Percentiles rank a stretch among this genome's conserved stretches.
phyloP scores from a whole-genome alignment of 2,797 vertebrate species.

The Pseudochromis fuscus region DNA sequence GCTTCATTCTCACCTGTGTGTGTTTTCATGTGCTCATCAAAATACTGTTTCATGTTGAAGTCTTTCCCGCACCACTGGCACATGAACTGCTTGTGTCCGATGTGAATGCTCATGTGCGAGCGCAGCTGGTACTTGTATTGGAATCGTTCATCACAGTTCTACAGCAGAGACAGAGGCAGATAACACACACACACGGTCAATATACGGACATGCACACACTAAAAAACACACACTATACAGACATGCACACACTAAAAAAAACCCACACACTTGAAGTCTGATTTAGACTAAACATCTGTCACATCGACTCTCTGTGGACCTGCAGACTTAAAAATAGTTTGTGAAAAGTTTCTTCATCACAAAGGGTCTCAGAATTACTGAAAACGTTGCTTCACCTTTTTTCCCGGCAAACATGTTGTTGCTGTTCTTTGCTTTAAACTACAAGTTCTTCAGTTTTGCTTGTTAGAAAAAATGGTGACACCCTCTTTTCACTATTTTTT shows the following conservation, averaged over 20 bases:
- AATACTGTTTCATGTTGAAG: slow-evolving; percentile 99
- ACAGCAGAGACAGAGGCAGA: slow-evolving; percentile 36
- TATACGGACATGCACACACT: neutral
- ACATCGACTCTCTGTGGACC: neutral
- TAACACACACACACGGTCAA: slow-evolving; percentile 6
- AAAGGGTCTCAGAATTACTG: too few relatives aligned
- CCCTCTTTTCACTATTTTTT: too few relatives aligned
- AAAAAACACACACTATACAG: neutral
- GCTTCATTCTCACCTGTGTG: slow-evolving; percentile 91
- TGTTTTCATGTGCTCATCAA: slow-evolving; percentile 98
- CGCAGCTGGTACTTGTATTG: slow-evolving; percentile 99
- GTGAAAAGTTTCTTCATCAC: neutral
- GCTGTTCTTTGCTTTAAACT: too few relatives aligned
- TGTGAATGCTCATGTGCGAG: slow-evolving; percentile 99
- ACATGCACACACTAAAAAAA: neutral
- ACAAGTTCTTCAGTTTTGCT: too few relatives aligned
- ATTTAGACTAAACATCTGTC: neutral
- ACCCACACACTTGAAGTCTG: neutral
- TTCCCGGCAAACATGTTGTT: too few relatives aligned
- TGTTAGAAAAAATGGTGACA: too few relatives aligned
- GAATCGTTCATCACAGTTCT: slow-evolving; percentile 94
- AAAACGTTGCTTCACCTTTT: too few relatives aligned
- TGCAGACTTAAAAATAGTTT: neutral
- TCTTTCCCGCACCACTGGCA: slow-evolving; percentile 99
- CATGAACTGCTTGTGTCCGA: slow-evolving; percentile 99